Conservation (phyloP, 2,113 vertebrate genomes). For the Pseudonaja textilis region DNA sequence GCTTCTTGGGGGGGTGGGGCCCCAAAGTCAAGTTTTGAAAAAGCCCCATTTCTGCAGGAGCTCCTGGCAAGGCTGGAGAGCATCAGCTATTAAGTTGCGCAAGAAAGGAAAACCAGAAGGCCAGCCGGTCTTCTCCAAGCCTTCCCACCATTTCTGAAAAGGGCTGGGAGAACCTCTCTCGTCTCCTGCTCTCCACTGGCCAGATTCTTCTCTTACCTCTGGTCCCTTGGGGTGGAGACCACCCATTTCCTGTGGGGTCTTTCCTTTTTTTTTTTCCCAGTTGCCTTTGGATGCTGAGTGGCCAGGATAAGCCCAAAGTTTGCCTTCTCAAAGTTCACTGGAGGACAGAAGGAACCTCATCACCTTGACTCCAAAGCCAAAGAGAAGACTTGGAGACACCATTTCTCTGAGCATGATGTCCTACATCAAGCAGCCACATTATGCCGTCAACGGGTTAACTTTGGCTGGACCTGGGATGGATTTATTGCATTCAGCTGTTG, state of each 20-base stretch:
- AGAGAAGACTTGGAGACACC: background rate
- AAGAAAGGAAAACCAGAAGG: background rate
- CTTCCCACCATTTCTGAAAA: background rate
- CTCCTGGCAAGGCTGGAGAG: background rate
- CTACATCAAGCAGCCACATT: constrained; percentile 88
- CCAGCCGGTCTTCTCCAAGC: background rate
- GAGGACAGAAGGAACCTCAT: background rate
- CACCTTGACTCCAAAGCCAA: background rate
- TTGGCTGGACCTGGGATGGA: constrained; percentile 84
- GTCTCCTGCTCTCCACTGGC: background rate
- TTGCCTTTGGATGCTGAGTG: background rate
- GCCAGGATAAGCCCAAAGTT: background rate
- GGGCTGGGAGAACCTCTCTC: background rate
- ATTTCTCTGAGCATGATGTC: constrained; percentile 80
- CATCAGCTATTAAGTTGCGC: background rate
- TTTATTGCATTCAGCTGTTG: constrained; percentile 81
- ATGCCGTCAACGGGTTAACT: constrained; percentile 84
- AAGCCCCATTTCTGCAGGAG: background rate
- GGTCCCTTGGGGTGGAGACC: background rate
- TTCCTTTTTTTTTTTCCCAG: background rate
- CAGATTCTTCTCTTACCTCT: background rate
- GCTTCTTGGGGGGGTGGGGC: background rate
- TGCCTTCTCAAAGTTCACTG: background rate
- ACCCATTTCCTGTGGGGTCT: background rate
- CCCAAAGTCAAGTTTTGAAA: background rate